Conservation (phyloP, 2,888 invertebrate species). For the Leptopilina drosophilae region DNA sequence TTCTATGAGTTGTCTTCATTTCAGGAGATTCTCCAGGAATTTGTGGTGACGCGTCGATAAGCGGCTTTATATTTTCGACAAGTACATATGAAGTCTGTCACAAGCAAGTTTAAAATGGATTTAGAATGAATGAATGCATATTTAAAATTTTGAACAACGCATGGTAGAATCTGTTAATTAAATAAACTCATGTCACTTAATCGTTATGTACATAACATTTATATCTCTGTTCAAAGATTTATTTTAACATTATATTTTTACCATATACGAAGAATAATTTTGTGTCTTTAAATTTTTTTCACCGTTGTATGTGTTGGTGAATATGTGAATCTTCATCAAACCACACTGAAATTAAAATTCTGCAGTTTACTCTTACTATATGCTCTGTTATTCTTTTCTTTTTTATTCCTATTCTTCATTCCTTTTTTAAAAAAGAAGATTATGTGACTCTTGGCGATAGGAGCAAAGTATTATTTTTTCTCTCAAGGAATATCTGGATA, state of each 20-base stretch:
- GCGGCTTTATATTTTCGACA: conserved; percentile 37
- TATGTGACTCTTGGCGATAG: conserved; percentile 5
- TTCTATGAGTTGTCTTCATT: conserved; percentile 27
- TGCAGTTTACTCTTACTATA: background rate
- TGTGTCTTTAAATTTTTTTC: background rate
- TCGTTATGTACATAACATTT: too few relatives aligned
- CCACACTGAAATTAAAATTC: conserved; percentile 29
- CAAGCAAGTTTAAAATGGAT: background rate
- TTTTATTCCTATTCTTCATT: conserved; percentile 11
- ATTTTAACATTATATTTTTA: background rate
- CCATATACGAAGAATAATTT: background rate
- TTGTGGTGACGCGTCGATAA: conserved; percentile 32
- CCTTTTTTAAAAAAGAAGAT: conserved; percentile 5
- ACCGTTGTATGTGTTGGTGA: conserved; percentile 1
- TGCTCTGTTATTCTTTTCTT: conserved; percentile 10
- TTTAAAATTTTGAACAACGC: background rate
- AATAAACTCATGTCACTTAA: background rate
- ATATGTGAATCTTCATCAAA: conserved; percentile 13
- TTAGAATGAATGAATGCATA: background rate
- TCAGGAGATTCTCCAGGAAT: conserved; percentile 34
- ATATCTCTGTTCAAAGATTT: background rate
- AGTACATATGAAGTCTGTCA: conserved; percentile 8
- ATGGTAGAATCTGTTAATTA: background rate
- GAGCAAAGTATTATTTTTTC: conserved; percentile 13
- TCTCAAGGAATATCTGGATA: background rate